Conservation (phyloP, 2,797 vertebrate genomes). For the Catharus ustulatus region DNA sequence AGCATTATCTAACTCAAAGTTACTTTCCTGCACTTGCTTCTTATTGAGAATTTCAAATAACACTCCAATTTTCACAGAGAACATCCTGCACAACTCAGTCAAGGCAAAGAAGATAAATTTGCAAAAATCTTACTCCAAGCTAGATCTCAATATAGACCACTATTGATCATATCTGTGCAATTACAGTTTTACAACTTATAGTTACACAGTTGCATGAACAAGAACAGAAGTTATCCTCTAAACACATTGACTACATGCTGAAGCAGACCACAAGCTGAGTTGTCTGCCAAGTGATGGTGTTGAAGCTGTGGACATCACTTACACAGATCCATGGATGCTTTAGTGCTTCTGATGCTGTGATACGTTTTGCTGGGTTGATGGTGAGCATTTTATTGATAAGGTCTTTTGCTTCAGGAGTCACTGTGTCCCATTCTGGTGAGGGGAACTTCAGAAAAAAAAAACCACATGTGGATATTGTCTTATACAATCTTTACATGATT, state of each 20-base stretch:
- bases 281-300: background rate
- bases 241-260: background rate
- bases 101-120: background rate
- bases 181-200: background rate
- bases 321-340: slow-evolving; percentile 99
- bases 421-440: slow-evolving; percentile 97
- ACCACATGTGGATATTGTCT: rapidly evolving
- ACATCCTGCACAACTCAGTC: background rate
- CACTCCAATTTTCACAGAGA: background rate
- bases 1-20: background rate
- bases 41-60: background rate
- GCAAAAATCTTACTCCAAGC: background rate
- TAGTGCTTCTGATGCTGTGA: slow-evolving; percentile 91
- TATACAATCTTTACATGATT: background rate
- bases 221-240: background rate
- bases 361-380: slow-evolving; percentile 94
- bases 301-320: slow-evolving; percentile 60
- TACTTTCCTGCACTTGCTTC: background rate
- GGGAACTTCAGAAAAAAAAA: slow-evolving; percentile 84
- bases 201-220: background rate
- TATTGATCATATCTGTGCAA: background rate
- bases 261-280: background rate
- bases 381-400: slow-evolving; percentile 99
- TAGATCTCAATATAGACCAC: background rate
- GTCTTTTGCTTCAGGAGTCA: slow-evolving; percentile 98